Conservation (phyloP, 2,797 vertebrate species). For the Xenopus petersii region DNA sequence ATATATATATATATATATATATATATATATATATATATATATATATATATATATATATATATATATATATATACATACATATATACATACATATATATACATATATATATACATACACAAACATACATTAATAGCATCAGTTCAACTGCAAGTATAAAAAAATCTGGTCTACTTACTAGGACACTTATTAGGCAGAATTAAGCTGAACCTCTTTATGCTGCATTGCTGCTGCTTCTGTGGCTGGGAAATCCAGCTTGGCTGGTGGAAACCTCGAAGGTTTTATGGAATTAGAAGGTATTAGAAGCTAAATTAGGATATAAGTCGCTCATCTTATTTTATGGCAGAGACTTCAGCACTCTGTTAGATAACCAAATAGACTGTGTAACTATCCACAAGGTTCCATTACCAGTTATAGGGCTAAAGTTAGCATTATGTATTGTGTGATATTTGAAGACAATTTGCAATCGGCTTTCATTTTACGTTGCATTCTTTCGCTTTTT, state of each 20-base stretch:
- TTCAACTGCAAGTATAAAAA: not conserved
- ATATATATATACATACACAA: too few relatives aligned
- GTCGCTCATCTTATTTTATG: conserved; percentile 60
- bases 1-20: too few relatives aligned
- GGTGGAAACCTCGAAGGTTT: conserved; percentile 59
- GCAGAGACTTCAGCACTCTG: not conserved
- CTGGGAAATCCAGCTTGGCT: conserved; percentile 30
- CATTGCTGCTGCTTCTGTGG: conserved; percentile 44
- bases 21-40: too few relatives aligned
- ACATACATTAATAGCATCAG: not conserved
- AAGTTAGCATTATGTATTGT: too few relatives aligned
- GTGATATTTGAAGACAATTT: too few relatives aligned
- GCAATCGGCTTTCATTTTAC: too few relatives aligned
- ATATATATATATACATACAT: too few relatives aligned
- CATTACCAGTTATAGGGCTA: too few relatives aligned
- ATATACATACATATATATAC: too few relatives aligned
- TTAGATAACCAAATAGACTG: not conserved
- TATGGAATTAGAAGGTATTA: conserved; percentile 69
- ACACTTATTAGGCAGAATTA: not conserved
- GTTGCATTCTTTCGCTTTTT: too few relatives aligned
- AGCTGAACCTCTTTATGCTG: conserved; percentile 51
- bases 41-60: too few relatives aligned
- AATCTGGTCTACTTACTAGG: not conserved
- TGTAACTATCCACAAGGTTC: too few relatives aligned
- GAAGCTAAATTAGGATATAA: conserved; percentile 72